phyloP scores from a whole-genome alignment of 2,797 vertebrate species.

The Spinus pinus region DNA sequence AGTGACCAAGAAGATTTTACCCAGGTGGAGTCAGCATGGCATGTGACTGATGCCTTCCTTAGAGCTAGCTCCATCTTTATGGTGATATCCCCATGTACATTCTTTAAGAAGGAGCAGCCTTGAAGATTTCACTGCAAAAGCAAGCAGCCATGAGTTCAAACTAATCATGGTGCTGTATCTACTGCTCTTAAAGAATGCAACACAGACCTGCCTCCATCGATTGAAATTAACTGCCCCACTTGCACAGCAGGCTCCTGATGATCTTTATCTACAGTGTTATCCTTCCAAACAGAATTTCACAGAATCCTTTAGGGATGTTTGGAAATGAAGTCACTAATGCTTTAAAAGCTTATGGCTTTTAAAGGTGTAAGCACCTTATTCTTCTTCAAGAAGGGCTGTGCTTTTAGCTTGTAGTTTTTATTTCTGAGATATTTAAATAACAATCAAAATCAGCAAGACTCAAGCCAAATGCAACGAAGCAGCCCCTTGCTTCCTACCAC shows the following conservation, averaged over 20 bases:
- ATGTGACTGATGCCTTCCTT: not conserved
- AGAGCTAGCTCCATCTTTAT: not conserved
- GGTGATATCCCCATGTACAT: not conserved
- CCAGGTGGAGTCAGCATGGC: not conserved
- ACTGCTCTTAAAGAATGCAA: not conserved
- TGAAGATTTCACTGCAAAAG: not conserved
- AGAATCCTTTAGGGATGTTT: not conserved
- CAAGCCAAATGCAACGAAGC: not conserved
- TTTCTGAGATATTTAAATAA: not conserved
- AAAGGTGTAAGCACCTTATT: not conserved
- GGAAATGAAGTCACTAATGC: not conserved
- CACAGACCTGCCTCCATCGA: fast-evolving
- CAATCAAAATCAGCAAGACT: not conserved
- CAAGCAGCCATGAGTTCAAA: not conserved
- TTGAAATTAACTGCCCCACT: not conserved
- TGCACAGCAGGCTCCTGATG: not conserved
- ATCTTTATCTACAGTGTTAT: not conserved
- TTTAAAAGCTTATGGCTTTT: not conserved
- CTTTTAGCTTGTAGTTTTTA: not conserved
- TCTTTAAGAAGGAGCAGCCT: not conserved
- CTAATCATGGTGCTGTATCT: not conserved
- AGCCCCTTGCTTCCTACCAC: not conserved
- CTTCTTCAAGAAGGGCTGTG: not conserved
- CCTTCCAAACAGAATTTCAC: not conserved
- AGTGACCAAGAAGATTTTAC: not conserved